Evolutionary conservation across 2,888 invertebrate genomes (phyloP), one percentile per base, ranked within the genome.

Genomic region (Ectemnius cavifrons): DNA sequence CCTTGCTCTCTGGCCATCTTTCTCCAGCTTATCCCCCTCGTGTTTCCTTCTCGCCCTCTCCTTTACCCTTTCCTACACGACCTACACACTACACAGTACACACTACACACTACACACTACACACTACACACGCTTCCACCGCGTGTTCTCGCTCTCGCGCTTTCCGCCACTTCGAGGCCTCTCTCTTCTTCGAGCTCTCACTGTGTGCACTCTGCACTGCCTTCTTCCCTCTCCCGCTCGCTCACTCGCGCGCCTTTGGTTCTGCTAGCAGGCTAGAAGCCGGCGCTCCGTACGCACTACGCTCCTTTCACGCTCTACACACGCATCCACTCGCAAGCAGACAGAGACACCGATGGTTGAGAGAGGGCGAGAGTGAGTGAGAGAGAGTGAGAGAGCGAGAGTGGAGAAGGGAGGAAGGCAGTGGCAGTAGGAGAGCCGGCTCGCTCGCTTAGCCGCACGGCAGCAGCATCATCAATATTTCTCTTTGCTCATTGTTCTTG

Each of bases 401-500:
- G n/a, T 11, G 52, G n/a, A 5, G 5, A n/a, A 16, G 52, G 52
- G n/a, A 52, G 52, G n/a, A 37, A 37, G 52, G 52, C 16, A 52
- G 47, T 47, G 47, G 47, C 47, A 47, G 52, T 52, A 52, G 52
- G 4, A 11, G 52, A 14, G 52, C 52, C 52, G 49, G 59, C 66
- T 69, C 73, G 64, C 73, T 37, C 77, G 78, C 82, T 78, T 79
- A 80, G 80, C 78, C 83, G 81, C 82, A 82, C 84, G 78, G 79
- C 82, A 69, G 76, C 75, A 71, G 78, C 82, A 80, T 87, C 92
- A 92, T 92, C 92, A 92, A 92, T 92, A 92, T 92, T 92, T 92
- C 92, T 92, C 91, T 92, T 92, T 92, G 92, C 92, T 89, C 89
- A 87, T 89, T 88, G 88, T 89, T 89, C 88, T 88, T 87, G 88